These are phyloP conservation scores for Dinoponera quadriceps DNA, from an alignment of 1,140 invertebrate species.

Conservation along the genomic window DNA sequence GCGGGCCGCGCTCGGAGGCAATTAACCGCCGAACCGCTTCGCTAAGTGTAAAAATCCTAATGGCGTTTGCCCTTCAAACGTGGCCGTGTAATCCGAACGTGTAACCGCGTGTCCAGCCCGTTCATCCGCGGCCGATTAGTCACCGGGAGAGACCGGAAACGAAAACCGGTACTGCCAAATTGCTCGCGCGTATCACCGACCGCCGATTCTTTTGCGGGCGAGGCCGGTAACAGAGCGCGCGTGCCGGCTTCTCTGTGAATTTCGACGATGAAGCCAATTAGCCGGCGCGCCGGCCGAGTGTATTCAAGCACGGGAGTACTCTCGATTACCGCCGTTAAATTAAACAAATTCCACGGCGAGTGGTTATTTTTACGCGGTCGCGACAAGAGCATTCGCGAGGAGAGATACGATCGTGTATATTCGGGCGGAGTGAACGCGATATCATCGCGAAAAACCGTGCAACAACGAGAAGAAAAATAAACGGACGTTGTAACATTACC, in stretches of 20 bases:
- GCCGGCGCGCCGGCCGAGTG: conserved; percentile 26
- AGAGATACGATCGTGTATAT: conserved; percentile 27
- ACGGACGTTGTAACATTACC: conserved; percentile 11
- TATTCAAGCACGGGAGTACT: conserved; percentile 54
- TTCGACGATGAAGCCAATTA: conserved; percentile 59
- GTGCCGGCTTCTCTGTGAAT: conserved; percentile 45
- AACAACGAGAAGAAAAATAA: conserved; percentile 24
- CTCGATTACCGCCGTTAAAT: conserved; percentile 56
- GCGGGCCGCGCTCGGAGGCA: not conserved
- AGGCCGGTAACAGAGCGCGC: conserved; percentile 24
- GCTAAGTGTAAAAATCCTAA: conserved; percentile 43
- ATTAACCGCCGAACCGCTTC: conserved; percentile 24
- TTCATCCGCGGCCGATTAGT: conserved; percentile 37
- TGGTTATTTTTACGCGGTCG: conserved; percentile 37
- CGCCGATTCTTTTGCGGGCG: conserved; percentile 45
- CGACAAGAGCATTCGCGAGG: not conserved
- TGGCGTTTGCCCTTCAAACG: conserved; percentile 40
- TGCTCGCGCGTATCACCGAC: conserved; percentile 29
- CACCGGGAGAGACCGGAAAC: conserved; percentile 49
- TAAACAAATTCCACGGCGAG: conserved; percentile 56
- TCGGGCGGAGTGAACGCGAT: not conserved
- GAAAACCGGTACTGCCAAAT: conserved; percentile 46
- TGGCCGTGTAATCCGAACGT: not conserved
- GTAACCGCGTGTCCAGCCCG: conserved; percentile 10
- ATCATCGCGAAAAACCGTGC: not conserved